A percentile compares a stretch with the other conserved stretches of the same genome.
Conservation (phyloP, 2,797 vertebrate genomes). For the Bovichtus variegatus region DNA sequence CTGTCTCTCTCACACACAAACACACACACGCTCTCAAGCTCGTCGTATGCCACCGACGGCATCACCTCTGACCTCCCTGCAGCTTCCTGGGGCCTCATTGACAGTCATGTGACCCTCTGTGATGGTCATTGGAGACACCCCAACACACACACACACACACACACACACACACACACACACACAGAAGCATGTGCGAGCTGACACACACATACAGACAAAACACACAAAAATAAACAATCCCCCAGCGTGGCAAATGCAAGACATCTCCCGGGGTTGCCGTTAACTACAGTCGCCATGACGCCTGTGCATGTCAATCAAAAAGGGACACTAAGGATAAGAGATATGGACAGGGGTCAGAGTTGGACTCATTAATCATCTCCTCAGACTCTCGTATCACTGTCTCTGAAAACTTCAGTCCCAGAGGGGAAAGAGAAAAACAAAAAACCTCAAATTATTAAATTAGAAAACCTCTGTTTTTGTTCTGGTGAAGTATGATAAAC, state of each 20-base stretch:
- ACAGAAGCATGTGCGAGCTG: not conserved
- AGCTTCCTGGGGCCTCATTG: conserved; percentile 75
- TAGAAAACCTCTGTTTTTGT: conserved; percentile 3
- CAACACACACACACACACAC: conserved; percentile 9
- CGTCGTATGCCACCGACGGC: conserved; percentile 46
- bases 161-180: not conserved
- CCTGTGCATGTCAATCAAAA: conserved; percentile 79
- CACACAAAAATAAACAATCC: conserved; percentile 69
- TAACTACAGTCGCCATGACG: conserved; percentile 60
- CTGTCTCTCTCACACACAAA: conserved; percentile 25
- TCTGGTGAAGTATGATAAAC: not conserved
- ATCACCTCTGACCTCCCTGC: conserved; percentile 69
- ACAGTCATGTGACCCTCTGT: conserved; percentile 67
- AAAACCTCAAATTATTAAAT: conserved; percentile 10
- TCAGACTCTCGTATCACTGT: conserved; percentile 26
- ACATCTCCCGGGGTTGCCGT: conserved; percentile 41
- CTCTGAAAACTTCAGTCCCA: conserved; percentile 24
- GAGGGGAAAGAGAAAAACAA: conserved; percentile 7
- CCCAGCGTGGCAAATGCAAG: conserved; percentile 33
- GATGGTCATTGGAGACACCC: conserved; percentile 54
- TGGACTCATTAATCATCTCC: conserved; percentile 70
- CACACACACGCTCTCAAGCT: conserved; percentile 43
- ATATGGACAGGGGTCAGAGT: conserved; percentile 54
- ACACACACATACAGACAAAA: conserved; percentile 37
- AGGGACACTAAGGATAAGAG: conserved; percentile 62